A percentile compares a stretch with the other conserved stretches of the same genome.
phyloP scores from a whole-genome alignment of 2,113 vertebrate genomes.

The Malurus cyaneus region DNA sequence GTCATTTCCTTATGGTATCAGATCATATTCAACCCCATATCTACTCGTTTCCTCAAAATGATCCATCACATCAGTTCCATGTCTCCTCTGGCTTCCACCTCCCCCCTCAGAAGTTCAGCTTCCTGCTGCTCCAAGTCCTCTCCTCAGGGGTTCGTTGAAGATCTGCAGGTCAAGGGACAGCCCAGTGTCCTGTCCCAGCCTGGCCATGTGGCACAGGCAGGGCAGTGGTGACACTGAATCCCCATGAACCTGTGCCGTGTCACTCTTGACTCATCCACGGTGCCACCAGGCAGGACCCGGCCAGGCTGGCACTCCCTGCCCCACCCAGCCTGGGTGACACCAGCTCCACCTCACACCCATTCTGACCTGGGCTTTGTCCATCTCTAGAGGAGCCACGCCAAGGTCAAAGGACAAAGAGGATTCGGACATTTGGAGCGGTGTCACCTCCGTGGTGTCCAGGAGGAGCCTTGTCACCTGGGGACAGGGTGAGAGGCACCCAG shows the following conservation, averaged over 20 bases:
- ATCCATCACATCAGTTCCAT: too few relatives aligned
- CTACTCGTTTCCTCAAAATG: too few relatives aligned
- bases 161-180: background rate
- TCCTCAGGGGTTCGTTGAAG: background rate
- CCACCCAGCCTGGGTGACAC: background rate
- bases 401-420: background rate
- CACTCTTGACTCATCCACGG: background rate
- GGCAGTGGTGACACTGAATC: background rate
- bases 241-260: fast-evolving
- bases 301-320: background rate
- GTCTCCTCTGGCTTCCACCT: too few relatives aligned
- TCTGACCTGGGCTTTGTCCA: background rate
- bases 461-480: background rate
- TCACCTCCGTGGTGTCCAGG: fast-evolving
- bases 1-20: too few relatives aligned
- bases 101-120: too few relatives aligned
- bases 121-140: too few relatives aligned
- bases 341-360: fast-evolving
- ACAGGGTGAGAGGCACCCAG: background rate
- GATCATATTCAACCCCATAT: too few relatives aligned
- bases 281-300: background rate
- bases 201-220: background rate
- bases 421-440: fast-evolving
- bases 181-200: background rate
- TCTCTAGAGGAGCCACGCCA: background rate